These are phyloP conservation scores for Hozukius guyotensis DNA, from an alignment of 2,797 vertebrate genomes.

Conservation along the genomic window DNA sequence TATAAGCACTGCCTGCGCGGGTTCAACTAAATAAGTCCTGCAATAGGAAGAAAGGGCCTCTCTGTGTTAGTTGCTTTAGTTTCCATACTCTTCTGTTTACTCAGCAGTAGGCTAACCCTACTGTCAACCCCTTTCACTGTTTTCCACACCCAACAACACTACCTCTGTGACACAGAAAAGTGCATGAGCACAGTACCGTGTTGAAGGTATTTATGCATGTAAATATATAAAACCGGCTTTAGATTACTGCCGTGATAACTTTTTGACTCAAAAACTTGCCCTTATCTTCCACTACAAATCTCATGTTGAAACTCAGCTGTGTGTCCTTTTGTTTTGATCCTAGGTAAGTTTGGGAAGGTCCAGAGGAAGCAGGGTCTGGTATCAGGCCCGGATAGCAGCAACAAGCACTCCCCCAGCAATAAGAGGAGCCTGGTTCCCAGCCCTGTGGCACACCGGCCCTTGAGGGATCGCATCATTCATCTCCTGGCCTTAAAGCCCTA, in stretches of 20 bases:
- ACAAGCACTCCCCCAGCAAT: conserved; percentile 81
- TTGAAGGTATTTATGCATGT: conserved; percentile 15
- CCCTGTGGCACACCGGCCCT: conserved; percentile 75
- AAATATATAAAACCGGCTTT: conserved; percentile 21
- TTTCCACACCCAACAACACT: conserved; percentile 30
- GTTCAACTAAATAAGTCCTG: conserved; percentile 68
- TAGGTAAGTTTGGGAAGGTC: conserved; percentile 83
- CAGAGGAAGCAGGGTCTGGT: conserved; percentile 76
- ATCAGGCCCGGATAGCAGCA: conserved; percentile 68
- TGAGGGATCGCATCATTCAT: conserved; percentile 84
- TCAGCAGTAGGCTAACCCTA: conserved; percentile 52
- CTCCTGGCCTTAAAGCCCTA: conserved; percentile 82
- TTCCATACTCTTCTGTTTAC: conserved; percentile 72
- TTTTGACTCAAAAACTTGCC: conserved; percentile 8
- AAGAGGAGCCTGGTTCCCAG: conserved; percentile 76
- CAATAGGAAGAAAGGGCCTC: conserved; percentile 62
- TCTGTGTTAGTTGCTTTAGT: conserved; percentile 63
- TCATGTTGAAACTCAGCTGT: conserved; percentile 15
- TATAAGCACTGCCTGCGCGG: conserved; percentile 60
- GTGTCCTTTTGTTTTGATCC: conserved; percentile 51
- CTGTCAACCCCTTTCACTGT: conserved; percentile 49
- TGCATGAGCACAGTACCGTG: conserved; percentile 4
- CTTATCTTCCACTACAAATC: conserved; percentile 2
- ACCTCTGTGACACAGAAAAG: conserved; percentile 21
- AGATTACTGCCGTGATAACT: conserved; percentile 26